Evolutionary conservation across 23 tunicate species (phyloP), one percentile per base, ranked within the genome.

Genomic region (Ascidia mentula): DNA sequence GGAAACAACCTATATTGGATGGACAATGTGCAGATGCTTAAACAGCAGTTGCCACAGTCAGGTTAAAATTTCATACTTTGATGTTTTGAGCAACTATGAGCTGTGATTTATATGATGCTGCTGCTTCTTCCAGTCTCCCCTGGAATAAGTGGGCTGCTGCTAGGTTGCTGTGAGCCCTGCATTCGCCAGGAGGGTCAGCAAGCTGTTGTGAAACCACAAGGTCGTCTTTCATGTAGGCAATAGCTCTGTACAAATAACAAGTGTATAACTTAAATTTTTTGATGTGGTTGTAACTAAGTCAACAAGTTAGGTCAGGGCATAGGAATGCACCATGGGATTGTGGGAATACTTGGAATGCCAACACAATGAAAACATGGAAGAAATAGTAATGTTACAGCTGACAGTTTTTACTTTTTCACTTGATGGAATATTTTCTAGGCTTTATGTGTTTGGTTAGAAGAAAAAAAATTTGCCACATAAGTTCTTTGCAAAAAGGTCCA

Each of bases 151-250:
- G 79, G 34, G 97, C 97, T 40, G 86, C 92, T 0, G 84, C 97
- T 4, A 92, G 82, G 40, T 92, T 92, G 3, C 92, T 91, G 59
- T 79, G 85, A 18, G 97, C 92, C 72, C 97, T 36, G 69, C 97
- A 92, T 82, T 92, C 86, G 40, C 92, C 89, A 31, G 74, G 40
- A 18, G 72, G 42, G 75, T 92, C 97, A 18, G 45, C 20, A 20
- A 87, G 75, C 33, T 42, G 37, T 65, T 83, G 80, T 0, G 92
- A 87, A 13, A 92, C 89, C 30, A 75, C 72, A 80, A 92, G 65
- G 45, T 92, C 97, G 74, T 92, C 97, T 12, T 75, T 83, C 92
- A 92, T 92, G 83, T 92, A 92, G 36, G 32, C 69, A 5, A 92
- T 87, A 15, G 97, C 92, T 65, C 97, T 92, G 75, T 60, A 33